Percentiles rank a stretch among this genome's conserved stretches.
Conservation (phyloP, 2,113 vertebrate species). For the Sturnus vulgaris region DNA sequence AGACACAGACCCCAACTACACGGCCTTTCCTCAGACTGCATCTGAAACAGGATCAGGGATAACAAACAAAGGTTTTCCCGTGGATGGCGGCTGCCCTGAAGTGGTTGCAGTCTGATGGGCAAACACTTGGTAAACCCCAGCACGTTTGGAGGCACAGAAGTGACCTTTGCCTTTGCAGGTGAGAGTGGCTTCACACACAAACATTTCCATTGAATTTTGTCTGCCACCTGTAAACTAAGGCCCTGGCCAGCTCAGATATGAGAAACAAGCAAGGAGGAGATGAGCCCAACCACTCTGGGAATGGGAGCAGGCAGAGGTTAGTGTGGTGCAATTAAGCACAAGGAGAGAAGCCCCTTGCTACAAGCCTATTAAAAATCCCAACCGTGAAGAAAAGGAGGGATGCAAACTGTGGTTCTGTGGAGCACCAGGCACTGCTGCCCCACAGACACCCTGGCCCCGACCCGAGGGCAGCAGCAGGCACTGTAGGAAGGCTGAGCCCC, state of each 20-base stretch:
- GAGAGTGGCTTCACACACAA: accelerated
- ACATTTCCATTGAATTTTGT: neutral
- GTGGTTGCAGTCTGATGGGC: accelerated
- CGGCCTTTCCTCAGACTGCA: neutral
- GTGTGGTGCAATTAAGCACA: neutral
- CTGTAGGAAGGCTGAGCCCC: neutral
- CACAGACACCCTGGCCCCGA: accelerated
- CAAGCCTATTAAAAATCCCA: neutral
- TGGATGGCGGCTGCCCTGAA: neutral
- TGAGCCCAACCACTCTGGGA: neutral
- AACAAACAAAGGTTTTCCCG: neutral
- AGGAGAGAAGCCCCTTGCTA: accelerated
- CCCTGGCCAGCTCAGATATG: neutral
- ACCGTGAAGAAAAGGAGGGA: accelerated
- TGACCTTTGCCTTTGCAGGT: neutral
- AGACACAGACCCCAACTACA: neutral
- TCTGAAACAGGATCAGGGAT: neutral
- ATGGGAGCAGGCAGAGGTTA: neutral
- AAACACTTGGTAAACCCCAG: neutral
- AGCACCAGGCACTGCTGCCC: neutral
- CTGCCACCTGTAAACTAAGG: neutral
- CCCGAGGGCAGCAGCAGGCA: neutral
- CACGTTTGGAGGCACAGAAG: neutral
- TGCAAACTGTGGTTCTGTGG: accelerated
- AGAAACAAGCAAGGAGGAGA: neutral